A percentile compares a stretch with the other conserved stretches of the same genome.
These are phyloP conservation scores for Neodon shergylaensis DNA, from an alignment of 2,113 vertebrate species.

Conservation along the genomic window DNA sequence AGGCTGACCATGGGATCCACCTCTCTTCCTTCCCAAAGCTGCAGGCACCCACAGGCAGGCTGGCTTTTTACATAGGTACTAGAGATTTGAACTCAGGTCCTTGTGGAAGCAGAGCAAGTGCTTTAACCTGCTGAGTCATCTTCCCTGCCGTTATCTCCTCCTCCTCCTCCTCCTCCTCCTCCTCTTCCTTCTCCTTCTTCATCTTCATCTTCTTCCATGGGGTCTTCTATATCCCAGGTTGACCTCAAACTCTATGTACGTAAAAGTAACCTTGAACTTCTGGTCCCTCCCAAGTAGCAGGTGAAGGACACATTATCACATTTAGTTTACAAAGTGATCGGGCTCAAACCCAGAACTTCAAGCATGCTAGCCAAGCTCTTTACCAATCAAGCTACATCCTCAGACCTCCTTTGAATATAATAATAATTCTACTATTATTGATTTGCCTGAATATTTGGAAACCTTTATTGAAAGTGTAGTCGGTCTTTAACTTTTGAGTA, in stretches of 20 bases:
- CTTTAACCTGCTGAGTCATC: neutral
- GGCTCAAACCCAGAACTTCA: neutral
- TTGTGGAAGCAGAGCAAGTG: neutral
- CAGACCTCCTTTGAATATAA: neutral
- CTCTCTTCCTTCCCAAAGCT: neutral
- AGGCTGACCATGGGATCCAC: neutral
- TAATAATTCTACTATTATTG: conserved; percentile 11
- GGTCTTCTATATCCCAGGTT: no score
- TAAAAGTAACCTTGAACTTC: neutral
- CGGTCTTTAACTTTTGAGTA: conserved; percentile 23
- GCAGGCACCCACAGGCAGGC: neutral
- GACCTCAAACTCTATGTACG: neutral
- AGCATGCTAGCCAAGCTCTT: neutral
- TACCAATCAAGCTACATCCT: neutral
- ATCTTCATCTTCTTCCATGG: neutral
- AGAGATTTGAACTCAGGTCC: neutral
- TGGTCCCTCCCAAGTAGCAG: no score
- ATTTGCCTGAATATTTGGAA: conserved; percentile 37
- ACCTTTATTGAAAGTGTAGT: neutral
- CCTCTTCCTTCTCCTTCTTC: no score
- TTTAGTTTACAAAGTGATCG: neutral
- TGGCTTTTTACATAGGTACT: neutral
- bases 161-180: no score
- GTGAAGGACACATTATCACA: neutral
- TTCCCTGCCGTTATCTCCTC: neutral